These are phyloP conservation scores for Camelus bactrianus DNA, from an alignment of 2,113 vertebrate genomes.

Conservation along the genomic window DNA sequence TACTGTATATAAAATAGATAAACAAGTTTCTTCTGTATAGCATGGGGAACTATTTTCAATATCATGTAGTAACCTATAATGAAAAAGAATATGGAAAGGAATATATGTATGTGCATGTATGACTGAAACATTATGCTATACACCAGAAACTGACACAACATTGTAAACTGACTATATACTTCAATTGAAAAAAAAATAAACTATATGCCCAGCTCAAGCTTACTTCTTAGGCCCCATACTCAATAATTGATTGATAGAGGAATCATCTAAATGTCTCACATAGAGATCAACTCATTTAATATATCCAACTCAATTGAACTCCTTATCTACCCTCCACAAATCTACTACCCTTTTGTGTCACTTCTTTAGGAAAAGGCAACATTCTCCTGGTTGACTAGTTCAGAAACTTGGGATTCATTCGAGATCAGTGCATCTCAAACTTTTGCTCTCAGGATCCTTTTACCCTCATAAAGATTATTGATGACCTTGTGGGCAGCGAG, in stretches of 20 bases:
- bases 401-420: background rate
- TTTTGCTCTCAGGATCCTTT: background rate
- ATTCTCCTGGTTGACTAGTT: background rate
- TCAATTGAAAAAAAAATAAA: too few species aligned
- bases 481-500: background rate
- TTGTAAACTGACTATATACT: too few species aligned
- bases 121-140: too few species aligned
- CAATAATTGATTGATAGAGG: background rate
- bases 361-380: background rate
- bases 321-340: background rate
- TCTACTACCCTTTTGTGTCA: background rate
- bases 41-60: too few species aligned
- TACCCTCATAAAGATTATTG: background rate
- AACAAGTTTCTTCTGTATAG: too few species aligned
- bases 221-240: background rate
- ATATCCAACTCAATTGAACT: background rate
- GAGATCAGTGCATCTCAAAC: background rate
- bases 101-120: too few species aligned
- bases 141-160: too few species aligned
- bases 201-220: background rate
- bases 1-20: too few species aligned
- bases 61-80: too few species aligned
- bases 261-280: background rate
- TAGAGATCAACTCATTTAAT: background rate
- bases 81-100: too few species aligned